Base-by-base conservation (phyloP, 2,888 invertebrate genomes). In the Ceratothoa steindachneri region DNA sequence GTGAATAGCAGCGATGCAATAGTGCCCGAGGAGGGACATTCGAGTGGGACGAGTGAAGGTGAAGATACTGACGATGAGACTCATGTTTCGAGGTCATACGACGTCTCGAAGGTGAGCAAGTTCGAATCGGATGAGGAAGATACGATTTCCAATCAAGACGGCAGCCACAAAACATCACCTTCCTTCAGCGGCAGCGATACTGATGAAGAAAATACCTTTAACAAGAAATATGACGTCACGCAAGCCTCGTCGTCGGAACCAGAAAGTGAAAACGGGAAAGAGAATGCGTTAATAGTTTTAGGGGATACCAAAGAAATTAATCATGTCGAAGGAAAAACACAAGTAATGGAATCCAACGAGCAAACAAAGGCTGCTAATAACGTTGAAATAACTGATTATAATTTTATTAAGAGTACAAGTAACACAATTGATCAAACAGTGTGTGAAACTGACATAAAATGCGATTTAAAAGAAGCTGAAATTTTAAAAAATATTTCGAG, bases 141-240 rank as follows among this genome's bases (percentile, higher is more conserved):
- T 19, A 66, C 66, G n/a, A 55, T 55, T 70, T 52, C 52, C 60
- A 55, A 70, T 22, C 55, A 55, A 19, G 53, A 24, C 15, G 27
- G 9, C 24, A 66, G 65, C 53, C 51, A n/a, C n/a, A 31, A 41
- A 55, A 69, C 74, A 27, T 69, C 78, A 27, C 55, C 73, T 29
- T 73, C 77, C 31, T 65, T 30, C 29, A 72, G 72, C 30, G 69
- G 31, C 24, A 72, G 72, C 30, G 76, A 79, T 19, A 79, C 79
- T 24, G 79, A 79, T 70, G 79, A 79, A 31, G 76, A 79, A 9
- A 76, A 69, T n/a, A 76, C 76, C 67, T 72, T 79, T 30, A 74
- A 72, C 30, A 71, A 69, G 41, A 55, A 72, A 55, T 79, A 79
- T 60, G 74, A 67, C 55, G 73, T 79, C 69, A 72, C 70, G 5